A percentile compares a stretch with the other conserved stretches of the same genome.
Conservation (phyloP, 1,140 invertebrate species). For the Drosophila neocordata region DNA sequence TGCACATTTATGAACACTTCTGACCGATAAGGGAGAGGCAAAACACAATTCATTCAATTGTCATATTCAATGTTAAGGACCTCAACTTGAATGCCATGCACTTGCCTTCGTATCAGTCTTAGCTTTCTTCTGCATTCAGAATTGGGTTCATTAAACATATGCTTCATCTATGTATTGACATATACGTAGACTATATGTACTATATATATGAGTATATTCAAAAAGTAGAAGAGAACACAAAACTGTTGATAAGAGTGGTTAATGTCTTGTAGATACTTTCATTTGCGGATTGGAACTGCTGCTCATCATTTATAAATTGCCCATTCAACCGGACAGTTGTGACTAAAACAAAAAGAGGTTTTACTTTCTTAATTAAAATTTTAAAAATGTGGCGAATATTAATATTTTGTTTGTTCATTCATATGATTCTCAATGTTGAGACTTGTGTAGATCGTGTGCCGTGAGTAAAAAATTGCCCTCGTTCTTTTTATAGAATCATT, state of each 20-base stretch:
- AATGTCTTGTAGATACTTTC: constrained; percentile 31
- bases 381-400: constrained; percentile 43
- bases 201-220: constrained; percentile 22
- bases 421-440: constrained; percentile 22
- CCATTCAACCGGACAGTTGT: constrained; percentile 45
- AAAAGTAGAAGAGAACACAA: constrained; percentile 11
- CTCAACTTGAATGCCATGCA: constrained; percentile 37
- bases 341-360: background rate
- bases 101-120: constrained; percentile 48
- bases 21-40: constrained; percentile 41
- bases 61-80: constrained; percentile 68
- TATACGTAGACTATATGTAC: constrained; percentile 46
- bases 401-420: constrained; percentile 25
- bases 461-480: constrained; percentile 49
- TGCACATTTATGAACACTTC: background rate
- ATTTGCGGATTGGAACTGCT: constrained; percentile 30
- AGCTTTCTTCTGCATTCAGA: constrained; percentile 33
- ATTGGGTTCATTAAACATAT: constrained; percentile 67
- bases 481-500: background rate
- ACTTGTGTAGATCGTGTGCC: constrained; percentile 62
- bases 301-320: constrained; percentile 59
- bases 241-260: constrained; percentile 41
- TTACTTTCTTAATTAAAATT: background rate
- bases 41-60: constrained; percentile 16
- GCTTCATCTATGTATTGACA: constrained; percentile 21